Base-by-base conservation (phyloP, 2,113 vertebrate genomes). In the Coregonus clupeaformis region DNA sequence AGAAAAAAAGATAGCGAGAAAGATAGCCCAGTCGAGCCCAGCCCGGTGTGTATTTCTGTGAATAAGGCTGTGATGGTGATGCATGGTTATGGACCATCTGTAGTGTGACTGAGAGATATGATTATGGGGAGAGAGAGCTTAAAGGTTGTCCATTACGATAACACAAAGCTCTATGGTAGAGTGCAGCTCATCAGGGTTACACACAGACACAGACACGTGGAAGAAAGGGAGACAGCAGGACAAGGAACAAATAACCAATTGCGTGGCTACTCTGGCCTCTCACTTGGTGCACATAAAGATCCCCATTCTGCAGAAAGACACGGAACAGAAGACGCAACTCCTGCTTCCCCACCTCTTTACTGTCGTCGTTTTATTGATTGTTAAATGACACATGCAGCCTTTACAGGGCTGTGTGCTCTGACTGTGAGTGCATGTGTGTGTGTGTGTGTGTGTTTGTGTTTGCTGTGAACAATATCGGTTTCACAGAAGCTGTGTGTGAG, bases 31-130 rank as follows among this genome's bases (percentile, higher is more conserved):
- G 30, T 55, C 49, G 13, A 18, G 12, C 49, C 18, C 9, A 55
- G 49, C 49, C 16, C 16, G 3, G 13, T 55, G 49, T 55, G 49
- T 18, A 13, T 13, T 55, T 36, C 36, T 13, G 49, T 55, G 49
- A 55, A 20, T 32, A 36, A 36, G 73, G 89, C 89, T 82, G 74
- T 90, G 77, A 72, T 89, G 75, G 76, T 95, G 94, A 95, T 93
- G 92, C 92, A 95, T 87, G 92, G 83, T 94, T 92, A 94, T 94
- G 92, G 93, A 91, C 92, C 94, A 94, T 93, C 93, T 94, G 93
- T 92, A 92, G 92, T 92, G 90, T 73, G 36, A 36, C 92, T 92
- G 90, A 72, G 90, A 89, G 88, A 88, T 84, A 91, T 82, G 93
- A 91, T 90, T 79, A 86, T 9, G 77, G 87, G 84, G 84, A 90